Evolutionary conservation across 2,888 invertebrate genomes (phyloP).

Genomic region (Hemistola chrysoprasaria): DNA sequence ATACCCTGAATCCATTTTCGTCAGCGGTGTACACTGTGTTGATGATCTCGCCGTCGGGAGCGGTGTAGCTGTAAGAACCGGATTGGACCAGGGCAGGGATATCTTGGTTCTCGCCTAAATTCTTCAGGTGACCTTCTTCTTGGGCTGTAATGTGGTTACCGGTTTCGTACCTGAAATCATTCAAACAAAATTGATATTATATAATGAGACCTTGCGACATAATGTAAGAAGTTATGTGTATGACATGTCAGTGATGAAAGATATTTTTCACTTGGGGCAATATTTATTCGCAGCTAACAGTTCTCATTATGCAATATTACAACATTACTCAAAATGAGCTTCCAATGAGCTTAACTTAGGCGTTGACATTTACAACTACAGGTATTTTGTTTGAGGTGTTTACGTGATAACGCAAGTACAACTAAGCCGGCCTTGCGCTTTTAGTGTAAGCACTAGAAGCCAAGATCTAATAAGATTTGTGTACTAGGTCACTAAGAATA

Average conservation of each 20-base stretch:
- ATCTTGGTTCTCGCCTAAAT: conserved; percentile 84
- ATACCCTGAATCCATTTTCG: conserved; percentile 90
- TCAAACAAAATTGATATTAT: not conserved
- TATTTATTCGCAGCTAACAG: conserved; percentile 9
- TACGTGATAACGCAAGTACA: too few species aligned
- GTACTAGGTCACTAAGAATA: too few species aligned
- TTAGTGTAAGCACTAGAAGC: too few species aligned
- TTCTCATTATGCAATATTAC: conserved; percentile 13
- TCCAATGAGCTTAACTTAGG: conserved; percentile 8
- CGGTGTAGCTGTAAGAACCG: conserved; percentile 90
- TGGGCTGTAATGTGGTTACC: conserved; percentile 91
- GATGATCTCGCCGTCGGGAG: conserved; percentile 89
- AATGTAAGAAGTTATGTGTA: not conserved
- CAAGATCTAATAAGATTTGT: too few species aligned
- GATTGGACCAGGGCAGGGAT: conserved; percentile 85
- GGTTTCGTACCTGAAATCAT: conserved; percentile 87
- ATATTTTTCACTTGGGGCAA: conserved; percentile 4
- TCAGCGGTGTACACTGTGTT: conserved; percentile 91
- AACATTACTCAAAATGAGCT: conserved; percentile 14
- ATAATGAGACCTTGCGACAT: too few species aligned
- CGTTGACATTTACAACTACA: too few species aligned
- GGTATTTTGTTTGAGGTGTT: too few species aligned
- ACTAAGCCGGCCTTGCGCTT: too few species aligned
- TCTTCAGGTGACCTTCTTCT: conserved; percentile 89
- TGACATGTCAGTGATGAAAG: conserved; percentile 3